A percentile compares a stretch with the other conserved stretches of the same genome.
Conservation (phyloP, 2,888 invertebrate genomes). For the Drosophila quasianomalipes region DNA sequence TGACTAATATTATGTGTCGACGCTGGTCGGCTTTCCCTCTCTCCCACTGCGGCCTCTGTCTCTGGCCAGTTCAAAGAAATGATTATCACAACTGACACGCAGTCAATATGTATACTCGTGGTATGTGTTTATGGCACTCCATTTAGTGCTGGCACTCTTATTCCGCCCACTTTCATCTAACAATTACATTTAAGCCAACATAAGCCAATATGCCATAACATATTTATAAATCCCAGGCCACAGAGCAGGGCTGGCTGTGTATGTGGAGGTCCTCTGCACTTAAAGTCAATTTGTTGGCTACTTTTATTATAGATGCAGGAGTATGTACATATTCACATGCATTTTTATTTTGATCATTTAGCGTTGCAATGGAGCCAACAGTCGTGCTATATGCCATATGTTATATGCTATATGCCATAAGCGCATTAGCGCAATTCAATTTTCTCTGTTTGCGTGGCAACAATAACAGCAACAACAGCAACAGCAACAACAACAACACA, state of each 20-base stretch:
- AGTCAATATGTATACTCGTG: constrained; percentile 30
- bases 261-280: constrained; percentile 41
- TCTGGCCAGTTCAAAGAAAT: constrained; percentile 6
- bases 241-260: constrained; percentile 19
- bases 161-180: constrained; percentile 16
- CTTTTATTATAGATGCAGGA: constrained; percentile 52
- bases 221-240: constrained; percentile 54
- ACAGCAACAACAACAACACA: constrained; percentile 24
- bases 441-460: constrained; percentile 56
- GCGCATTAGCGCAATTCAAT: constrained; percentile 80
- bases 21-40: not conserved
- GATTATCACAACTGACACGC: constrained; percentile 48
- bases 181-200: constrained; percentile 55
- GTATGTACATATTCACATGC: constrained; percentile 66
- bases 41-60: too few relatives aligned
- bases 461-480: constrained; percentile 10
- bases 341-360: constrained; percentile 72
- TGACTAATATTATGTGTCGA: not conserved
- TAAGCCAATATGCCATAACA: constrained; percentile 27
- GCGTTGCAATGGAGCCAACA: constrained; percentile 43
- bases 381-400: constrained; percentile 13
- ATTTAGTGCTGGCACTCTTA: constrained; percentile 32
- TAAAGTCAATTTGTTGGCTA: constrained; percentile 75
- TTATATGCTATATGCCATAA: constrained; percentile 58
- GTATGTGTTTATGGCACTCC: constrained; percentile 25